Evolutionary conservation across 2,888 invertebrate genomes (phyloP).

Genomic region (Scaptomyza cyrtandrae): DNA sequence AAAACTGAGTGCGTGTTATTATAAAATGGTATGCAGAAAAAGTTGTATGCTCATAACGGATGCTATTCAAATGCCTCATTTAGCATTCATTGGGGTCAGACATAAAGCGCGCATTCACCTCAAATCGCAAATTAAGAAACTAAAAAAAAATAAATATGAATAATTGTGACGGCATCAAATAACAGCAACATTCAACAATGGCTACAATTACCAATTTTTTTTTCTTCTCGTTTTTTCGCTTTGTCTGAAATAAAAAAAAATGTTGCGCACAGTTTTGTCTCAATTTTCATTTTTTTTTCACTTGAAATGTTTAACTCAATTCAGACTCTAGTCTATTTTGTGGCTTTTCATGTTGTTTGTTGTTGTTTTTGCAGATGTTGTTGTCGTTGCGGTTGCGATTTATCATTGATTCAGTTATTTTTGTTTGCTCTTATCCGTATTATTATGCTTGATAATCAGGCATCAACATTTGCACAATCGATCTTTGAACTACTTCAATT

Average conservation of each 20-base stretch:
- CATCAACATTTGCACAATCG: slow-evolving; percentile 9
- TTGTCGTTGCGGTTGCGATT: slow-evolving; percentile 33
- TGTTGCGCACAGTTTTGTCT: slow-evolving; percentile 9
- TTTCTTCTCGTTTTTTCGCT: slow-evolving; percentile 29
- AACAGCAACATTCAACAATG: slow-evolving; percentile 19
- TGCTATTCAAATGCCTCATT: slow-evolving; percentile 41
- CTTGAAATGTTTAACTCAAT: slow-evolving; percentile 6
- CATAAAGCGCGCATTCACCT: slow-evolving; percentile 16
- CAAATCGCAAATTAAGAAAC: slow-evolving; percentile 45
- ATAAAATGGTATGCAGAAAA: background rate
- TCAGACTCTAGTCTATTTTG: slow-evolving; percentile 29
- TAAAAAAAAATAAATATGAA: slow-evolving; percentile 26
- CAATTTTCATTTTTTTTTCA: slow-evolving; percentile 28
- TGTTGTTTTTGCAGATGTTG: slow-evolving; percentile 10
- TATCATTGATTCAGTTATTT: slow-evolving; percentile 37
- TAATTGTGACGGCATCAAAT: slow-evolving; percentile 36
- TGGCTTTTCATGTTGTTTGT: slow-evolving; percentile 14
- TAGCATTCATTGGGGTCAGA: slow-evolving; percentile 43
- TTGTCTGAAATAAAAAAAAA: background rate
- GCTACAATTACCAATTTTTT: slow-evolving; percentile 36
- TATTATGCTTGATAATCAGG: slow-evolving; percentile 30
- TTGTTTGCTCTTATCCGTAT: slow-evolving; percentile 18
- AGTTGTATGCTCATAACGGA: slow-evolving; percentile 1
- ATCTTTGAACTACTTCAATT: background rate
- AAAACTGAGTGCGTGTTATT: slow-evolving; percentile 2